Base-by-base conservation (phyloP, 2,888 invertebrate species). In the Eupsilia transversa region DNA sequence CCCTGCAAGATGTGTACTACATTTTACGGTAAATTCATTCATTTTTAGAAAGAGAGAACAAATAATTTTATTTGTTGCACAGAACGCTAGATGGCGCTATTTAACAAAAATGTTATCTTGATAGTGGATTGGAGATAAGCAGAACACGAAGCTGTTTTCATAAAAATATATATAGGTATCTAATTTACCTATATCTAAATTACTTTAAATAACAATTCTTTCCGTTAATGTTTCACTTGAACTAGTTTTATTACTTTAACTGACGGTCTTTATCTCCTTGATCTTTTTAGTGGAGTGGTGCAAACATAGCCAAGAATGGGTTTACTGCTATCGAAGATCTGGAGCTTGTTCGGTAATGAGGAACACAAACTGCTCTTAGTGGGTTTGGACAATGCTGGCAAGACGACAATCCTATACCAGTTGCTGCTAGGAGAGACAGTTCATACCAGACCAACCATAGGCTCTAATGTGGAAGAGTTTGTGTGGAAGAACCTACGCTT, bases 301-400 rank as follows among this genome's bases (percentile, higher is more conserved):
- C 83, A 79, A 82, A 87, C 68, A 64, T 86, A 66, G 68, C 66
- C 70, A 73, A 90, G 49, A 77, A 99, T 99, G 99, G 99, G 99
- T 86, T 97, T 99, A 88, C 96, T 99, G 82, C 98, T 99, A 94
- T 98, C 99, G 49, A 99, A 99, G 96, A 97, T 99, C 89, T 99
- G 99, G 99, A 99, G 98, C 93, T 97, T 99, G 89, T 99, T 99
- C 95, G 99, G 99, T 86, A 99, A 99, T 93, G 99, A 99, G 97
- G 99, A 98, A 96, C 99, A 99, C 96, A 99, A 99, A 96, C 98
- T 99, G 86, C 99, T 98, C 33, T 98, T 99, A 94, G 99, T 99
- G 74, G 99, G 99, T 1, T 96, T 99, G 87, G 99, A 99, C 94
- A 99, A 99, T 98, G 99, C 99, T 76, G 99, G 99, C n/a, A 99